Conservation (phyloP, 2,113 vertebrate genomes). For the Misgurnus anguillicaudatus region DNA sequence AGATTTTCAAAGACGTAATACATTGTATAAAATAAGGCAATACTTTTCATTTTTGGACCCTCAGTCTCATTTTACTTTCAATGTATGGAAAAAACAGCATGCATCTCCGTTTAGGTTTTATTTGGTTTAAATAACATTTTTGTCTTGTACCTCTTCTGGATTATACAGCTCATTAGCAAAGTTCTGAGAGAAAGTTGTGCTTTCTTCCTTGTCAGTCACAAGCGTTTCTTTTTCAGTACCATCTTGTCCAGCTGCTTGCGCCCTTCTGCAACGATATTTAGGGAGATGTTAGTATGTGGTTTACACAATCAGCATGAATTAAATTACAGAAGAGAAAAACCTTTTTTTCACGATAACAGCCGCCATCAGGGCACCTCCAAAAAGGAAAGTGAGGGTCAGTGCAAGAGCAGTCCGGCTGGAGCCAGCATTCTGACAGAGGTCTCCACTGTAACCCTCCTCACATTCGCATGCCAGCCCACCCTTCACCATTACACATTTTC, state of each 20-base stretch:
- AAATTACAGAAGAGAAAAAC: slow-evolving; percentile 20
- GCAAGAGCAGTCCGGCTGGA: slow-evolving; percentile 45
- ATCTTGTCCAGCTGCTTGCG: slow-evolving; percentile 39
- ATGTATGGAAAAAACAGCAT: too few relatives aligned
- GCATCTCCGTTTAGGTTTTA: too few relatives aligned
- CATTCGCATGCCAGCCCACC: slow-evolving; percentile 74
- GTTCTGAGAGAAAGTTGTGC: slow-evolving; percentile 26
- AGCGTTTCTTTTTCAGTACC: slow-evolving; percentile 70
- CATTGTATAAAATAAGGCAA: too few relatives aligned
- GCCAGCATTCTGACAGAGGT: slow-evolving; percentile 76
- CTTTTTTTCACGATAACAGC: slow-evolving; percentile 44
- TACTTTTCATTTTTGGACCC: too few relatives aligned
- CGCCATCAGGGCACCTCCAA: not conserved
- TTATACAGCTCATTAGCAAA: slow-evolving; percentile 61
- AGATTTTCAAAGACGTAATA: too few relatives aligned
- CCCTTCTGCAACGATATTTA: slow-evolving; percentile 43
- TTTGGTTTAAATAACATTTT: too few relatives aligned
- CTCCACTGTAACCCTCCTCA: slow-evolving; percentile 70
- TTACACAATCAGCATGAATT: not conserved
- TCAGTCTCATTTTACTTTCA: too few relatives aligned
- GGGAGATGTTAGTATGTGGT: not conserved
- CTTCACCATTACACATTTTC: slow-evolving; percentile 71
- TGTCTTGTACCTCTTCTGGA: slow-evolving; percentile 55
- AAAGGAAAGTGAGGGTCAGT: slow-evolving; percentile 54
- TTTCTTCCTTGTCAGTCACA: slow-evolving; percentile 66